phyloP scores from a whole-genome alignment of 2,113 vertebrate species.

The Micromys minutus region DNA sequence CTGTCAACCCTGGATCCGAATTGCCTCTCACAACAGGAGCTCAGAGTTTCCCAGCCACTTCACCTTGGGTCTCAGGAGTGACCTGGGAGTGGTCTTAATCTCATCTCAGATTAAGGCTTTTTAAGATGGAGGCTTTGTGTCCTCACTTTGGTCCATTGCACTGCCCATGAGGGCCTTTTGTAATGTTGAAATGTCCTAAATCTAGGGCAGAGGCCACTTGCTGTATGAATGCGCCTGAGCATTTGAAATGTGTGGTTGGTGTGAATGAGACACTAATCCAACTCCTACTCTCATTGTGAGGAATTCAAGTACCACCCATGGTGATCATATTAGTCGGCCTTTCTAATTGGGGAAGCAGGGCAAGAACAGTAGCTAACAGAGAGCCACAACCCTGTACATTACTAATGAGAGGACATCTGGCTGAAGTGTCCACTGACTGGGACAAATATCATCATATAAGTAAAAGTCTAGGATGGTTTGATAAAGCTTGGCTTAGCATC shows the following conservation, averaged over 20 bases:
- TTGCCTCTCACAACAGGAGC: not conserved
- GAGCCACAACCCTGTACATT: accelerated
- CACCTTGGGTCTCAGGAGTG: not conserved
- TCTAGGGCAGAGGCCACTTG: accelerated
- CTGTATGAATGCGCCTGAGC: accelerated
- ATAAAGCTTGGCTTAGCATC: not conserved
- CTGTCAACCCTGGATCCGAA: not conserved
- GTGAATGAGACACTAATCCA: not conserved
- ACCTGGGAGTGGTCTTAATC: not conserved
- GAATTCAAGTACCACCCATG: not conserved
- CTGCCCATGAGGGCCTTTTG: not conserved
- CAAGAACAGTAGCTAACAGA: accelerated
- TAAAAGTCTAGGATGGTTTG: not conserved
- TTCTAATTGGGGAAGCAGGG: not conserved
- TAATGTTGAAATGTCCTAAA: accelerated
- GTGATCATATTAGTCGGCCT: not conserved
- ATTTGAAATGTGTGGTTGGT: not conserved
- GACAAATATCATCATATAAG: accelerated
- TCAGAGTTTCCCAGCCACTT: not conserved
- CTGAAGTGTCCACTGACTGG: accelerated
- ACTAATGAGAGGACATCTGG: not conserved
- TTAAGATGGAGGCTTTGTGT: not conserved
- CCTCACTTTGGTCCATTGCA: not conserved
- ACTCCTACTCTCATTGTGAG: not conserved
- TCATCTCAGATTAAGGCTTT: not conserved